Evolutionary conservation across 2,888 invertebrate genomes (phyloP).

Genomic region (Eilema caniola): DNA sequence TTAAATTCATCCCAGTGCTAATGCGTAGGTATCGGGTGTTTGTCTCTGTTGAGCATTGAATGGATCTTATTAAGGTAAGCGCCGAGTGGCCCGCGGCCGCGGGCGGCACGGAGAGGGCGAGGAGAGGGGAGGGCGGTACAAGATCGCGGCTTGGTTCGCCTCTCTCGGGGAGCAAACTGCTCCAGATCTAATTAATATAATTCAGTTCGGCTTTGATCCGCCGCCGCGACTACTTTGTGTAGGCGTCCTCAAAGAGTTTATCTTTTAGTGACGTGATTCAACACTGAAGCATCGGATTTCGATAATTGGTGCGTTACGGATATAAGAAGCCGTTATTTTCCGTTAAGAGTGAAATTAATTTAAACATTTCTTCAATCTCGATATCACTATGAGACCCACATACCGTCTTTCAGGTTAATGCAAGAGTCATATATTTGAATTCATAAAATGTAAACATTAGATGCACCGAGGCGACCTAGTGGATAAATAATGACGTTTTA

Average conservation of each 20-base stretch:
- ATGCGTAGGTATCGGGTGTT: neutral
- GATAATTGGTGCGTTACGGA: neutral
- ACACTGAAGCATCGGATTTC: neutral
- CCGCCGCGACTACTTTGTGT: slow-evolving; percentile 37
- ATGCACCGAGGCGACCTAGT: too few relatives aligned
- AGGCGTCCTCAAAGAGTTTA: slow-evolving; percentile 44
- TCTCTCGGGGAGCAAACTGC: slow-evolving; percentile 25
- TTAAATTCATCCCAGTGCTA: neutral
- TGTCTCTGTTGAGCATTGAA: slow-evolving; percentile 17
- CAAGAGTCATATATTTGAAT: too few relatives aligned
- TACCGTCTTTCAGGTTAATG: neutral
- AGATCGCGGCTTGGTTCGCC: slow-evolving; percentile 10
- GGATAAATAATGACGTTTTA: too few relatives aligned
- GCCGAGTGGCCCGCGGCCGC: neutral
- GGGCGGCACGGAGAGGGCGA: neutral
- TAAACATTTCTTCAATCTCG: neutral
- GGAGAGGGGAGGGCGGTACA: neutral
- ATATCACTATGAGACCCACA: neutral
- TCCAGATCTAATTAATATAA: slow-evolving; percentile 64
- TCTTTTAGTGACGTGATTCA: slow-evolving; percentile 26
- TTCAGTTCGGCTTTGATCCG: slow-evolving; percentile 62
- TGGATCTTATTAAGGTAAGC: slow-evolving; percentile 30
- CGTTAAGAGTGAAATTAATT: neutral
- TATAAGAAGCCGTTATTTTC: neutral
- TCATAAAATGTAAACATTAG: too few relatives aligned